phyloP scores from a whole-genome alignment of 2,888 invertebrate genomes.

The Drosophila anceps region DNA sequence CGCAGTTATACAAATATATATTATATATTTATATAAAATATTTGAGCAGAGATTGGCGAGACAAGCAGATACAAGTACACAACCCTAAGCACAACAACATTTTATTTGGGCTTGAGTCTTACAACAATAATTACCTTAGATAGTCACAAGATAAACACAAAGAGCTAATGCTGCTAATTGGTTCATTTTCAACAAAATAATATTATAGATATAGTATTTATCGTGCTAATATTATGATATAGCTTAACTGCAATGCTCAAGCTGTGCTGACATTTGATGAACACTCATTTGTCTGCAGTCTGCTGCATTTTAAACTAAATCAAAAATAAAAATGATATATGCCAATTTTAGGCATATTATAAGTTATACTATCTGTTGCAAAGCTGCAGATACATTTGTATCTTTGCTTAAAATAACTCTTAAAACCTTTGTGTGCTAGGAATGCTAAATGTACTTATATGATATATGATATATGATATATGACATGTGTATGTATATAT shows the following conservation, averaged over 20 bases:
- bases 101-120: not conserved
- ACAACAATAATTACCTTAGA: not conserved
- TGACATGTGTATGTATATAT: too few relatives aligned
- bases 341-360: not conserved
- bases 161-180: not conserved
- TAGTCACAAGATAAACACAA: not conserved
- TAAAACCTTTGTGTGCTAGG: not conserved
- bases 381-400: not conserved
- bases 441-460: not conserved
- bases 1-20: conserved; percentile 16
- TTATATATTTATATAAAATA: conserved; percentile 10
- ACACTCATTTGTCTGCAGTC: not conserved
- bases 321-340: not conserved
- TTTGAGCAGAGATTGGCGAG: conserved; percentile 12
- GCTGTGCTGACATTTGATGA: not conserved
- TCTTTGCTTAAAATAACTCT: not conserved
- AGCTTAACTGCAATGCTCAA: not conserved
- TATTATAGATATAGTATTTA: not conserved
- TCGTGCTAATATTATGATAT: not conserved
- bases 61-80: conserved; percentile 12
- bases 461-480: not conserved
- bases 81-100: not conserved
- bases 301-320: not conserved
- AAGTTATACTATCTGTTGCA: not conserved
- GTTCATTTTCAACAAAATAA: not conserved